Base-by-base conservation (phyloP, 2,113 vertebrate genomes). In the Dromas ardeola region DNA sequence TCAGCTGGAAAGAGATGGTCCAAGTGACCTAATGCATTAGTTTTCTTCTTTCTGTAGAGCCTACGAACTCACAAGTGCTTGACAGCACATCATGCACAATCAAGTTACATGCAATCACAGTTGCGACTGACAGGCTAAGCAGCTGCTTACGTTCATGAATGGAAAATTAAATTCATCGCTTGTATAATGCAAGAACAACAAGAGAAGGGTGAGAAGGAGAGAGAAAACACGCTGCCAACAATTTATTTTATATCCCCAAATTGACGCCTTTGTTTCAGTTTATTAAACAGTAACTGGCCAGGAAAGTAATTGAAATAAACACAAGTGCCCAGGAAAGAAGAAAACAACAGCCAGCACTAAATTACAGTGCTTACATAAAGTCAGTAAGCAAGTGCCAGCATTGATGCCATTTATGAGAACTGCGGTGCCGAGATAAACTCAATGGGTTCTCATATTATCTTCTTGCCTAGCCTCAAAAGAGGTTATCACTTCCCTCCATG, bases 371-470 rank as follows among this genome's bases (percentile, higher is more conserved):
- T 69, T 81, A 72, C 62, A 81, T n/a, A 45, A 65, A 84, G 90
- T 71, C 79, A 45, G 49, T 36, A 83, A 78, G 72, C 79, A 38
- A 90, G 85, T 53, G 90, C 84, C 96, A 90, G 93, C 90, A 63
- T 2, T 20, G 81, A 58, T 93, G 96, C 77, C 90, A 55, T 81
- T 90, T 89, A 66, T 67, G 95, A 67, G 91, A 93, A 82, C 80
- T 93, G 90, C 6, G n/a, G 88, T 34, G 78, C 92, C 3, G 91
- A 96, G 94, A 97, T 97, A 94, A 97, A 95, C 82, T 93, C 81
- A 9, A 26, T 65, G 85, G 86, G 79, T 59, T 93, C 86, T 95
- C 71, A 20, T n/a, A 93, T 76, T 91, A 94, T 87, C 88, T 81
- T 25, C 90, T 17, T 40, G 87, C 76, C 93, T 71, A 78, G 89